phyloP scores from a whole-genome alignment of 2,888 invertebrate species.

The Sussaba pulchella region DNA sequence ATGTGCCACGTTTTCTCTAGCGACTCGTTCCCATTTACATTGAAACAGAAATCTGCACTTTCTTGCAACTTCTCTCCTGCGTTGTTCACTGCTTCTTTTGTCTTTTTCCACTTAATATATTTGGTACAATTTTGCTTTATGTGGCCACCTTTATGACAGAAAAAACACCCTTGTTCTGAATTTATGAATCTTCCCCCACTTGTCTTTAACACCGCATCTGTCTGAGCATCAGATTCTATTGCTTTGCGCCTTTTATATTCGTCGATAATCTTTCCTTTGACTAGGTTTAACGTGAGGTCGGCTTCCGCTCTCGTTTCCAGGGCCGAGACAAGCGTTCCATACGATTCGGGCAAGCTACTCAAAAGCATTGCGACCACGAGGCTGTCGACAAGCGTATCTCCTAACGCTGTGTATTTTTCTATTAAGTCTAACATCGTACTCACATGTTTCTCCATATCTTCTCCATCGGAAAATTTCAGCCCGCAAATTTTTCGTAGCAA shows the following conservation, averaged over 20 bases:
- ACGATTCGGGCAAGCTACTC: too few relatives aligned
- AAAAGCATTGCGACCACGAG: too few relatives aligned
- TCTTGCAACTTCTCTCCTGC: neutral
- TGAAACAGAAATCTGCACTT: constrained; percentile 2
- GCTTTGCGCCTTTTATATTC: constrained; percentile 63
- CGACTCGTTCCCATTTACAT: neutral
- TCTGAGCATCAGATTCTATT: neutral
- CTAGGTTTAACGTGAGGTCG: constrained; percentile 66
- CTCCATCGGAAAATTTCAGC: too few relatives aligned
- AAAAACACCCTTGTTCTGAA: constrained; percentile 27
- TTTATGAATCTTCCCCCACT: neutral
- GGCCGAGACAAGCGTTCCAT: too few relatives aligned
- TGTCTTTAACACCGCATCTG: constrained; percentile 31
- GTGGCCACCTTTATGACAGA: constrained; percentile 62
- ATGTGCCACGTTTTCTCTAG: constrained; percentile 46
- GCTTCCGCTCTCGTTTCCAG: constrained; percentile 66
- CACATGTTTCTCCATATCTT: too few relatives aligned
- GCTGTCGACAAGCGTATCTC: too few relatives aligned
- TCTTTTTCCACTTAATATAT: constrained; percentile 56
- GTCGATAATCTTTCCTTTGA: constrained; percentile 69
- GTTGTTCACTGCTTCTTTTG: constrained; percentile 29
- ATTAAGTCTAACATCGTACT: too few relatives aligned
- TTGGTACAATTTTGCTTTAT: constrained; percentile 53
- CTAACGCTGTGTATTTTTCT: too few relatives aligned
- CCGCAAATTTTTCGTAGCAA: constrained; percentile 53